Percentiles rank a stretch among this genome's conserved stretches.
Evolutionary conservation across 2,888 invertebrate genomes (phyloP).

Genomic region (Drosophila maculinotata): DNA sequence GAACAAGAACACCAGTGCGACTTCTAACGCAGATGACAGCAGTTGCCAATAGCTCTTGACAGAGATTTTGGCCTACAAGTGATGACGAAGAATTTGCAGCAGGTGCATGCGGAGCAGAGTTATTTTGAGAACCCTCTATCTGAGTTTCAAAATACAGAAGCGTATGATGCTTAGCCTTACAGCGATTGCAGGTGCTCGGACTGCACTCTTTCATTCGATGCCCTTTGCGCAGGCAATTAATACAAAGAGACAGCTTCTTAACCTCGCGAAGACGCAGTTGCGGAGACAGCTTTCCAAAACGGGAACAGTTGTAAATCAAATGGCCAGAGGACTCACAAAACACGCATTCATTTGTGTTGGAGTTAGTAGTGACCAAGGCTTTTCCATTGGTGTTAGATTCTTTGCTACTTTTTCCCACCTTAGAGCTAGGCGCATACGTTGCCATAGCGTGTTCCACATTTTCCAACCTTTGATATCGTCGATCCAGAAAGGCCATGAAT

Average conservation of each 20-base stretch:
- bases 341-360: not conserved
- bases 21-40: too few relatives aligned
- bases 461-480: too few relatives aligned
- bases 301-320: not conserved
- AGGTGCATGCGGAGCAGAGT: too few relatives aligned
- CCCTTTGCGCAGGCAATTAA: not conserved
- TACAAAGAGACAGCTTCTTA: not conserved
- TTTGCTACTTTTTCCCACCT: constrained; percentile 2
- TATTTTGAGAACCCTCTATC: too few relatives aligned
- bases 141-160: too few relatives aligned
- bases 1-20: too few relatives aligned
- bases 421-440: constrained; percentile 2
- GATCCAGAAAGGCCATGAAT: too few relatives aligned
- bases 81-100: too few relatives aligned
- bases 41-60: too few relatives aligned
- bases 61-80: too few relatives aligned
- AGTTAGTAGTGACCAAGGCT: not conserved
- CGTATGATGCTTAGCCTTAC: not conserved
- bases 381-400: not conserved
- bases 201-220: not conserved
- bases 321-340: not conserved
- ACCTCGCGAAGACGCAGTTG: too few relatives aligned
- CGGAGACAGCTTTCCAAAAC: not conserved
- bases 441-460: not conserved
- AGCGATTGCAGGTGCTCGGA: not conserved